These are phyloP conservation scores for Tylochromis polylepis DNA, from an alignment of 2,113 vertebrate species.

Conservation along the genomic window DNA sequence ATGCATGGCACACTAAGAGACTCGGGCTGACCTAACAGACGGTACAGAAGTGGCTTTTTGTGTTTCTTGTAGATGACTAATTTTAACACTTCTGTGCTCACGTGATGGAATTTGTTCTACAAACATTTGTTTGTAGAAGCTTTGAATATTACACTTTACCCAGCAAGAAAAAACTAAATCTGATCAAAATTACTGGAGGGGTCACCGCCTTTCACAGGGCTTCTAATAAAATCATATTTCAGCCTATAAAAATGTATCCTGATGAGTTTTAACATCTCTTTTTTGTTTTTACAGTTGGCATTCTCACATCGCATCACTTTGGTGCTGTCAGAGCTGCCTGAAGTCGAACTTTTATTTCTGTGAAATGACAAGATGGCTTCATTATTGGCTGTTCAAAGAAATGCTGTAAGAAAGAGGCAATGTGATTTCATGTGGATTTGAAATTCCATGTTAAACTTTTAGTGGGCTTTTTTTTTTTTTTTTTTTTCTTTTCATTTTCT, in stretches of 20 bases:
- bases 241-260: background rate
- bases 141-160: background rate
- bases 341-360: background rate
- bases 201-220: background rate
- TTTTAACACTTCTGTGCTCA: background rate
- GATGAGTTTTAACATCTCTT: background rate
- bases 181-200: no score
- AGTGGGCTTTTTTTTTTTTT: background rate
- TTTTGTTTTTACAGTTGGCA: background rate
- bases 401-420: slow-evolving; percentile 3
- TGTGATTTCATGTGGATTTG: background rate
- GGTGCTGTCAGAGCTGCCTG: background rate
- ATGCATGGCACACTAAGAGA: background rate
- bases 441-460: slow-evolving; percentile 7
- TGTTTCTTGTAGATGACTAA: background rate
- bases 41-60: background rate
- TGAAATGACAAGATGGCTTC: background rate
- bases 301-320: background rate
- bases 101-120: background rate
- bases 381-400: background rate
- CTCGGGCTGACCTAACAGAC: background rate
- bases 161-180: background rate
- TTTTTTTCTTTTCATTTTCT: background rate
- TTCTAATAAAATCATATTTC: background rate
- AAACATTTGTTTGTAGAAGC: background rate